Percentiles rank a stretch among this genome's conserved stretches.
phyloP scores from a whole-genome alignment of 2,113 vertebrate genomes.

The Oncorhynchus mykiss region DNA sequence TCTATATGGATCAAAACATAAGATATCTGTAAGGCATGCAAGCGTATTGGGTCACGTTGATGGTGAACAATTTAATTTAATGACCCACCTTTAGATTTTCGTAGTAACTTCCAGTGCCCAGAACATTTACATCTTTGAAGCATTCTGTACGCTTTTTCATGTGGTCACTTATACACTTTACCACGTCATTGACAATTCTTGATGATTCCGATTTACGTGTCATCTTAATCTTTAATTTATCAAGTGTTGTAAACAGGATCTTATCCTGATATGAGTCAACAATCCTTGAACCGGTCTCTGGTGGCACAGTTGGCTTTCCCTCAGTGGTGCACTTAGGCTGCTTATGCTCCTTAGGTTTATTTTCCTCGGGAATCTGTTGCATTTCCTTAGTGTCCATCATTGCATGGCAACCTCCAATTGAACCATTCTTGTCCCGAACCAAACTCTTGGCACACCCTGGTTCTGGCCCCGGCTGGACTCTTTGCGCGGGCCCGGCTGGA shows the following conservation, averaged over 20 bases:
- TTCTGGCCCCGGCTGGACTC: too few species aligned
- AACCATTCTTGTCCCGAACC: too few species aligned
- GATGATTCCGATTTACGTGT: neutral
- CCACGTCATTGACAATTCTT: constrained; percentile 38
- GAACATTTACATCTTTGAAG: constrained; percentile 30
- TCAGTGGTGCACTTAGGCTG: neutral
- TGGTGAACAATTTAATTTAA: neutral
- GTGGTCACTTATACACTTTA: constrained; percentile 9
- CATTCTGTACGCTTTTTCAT: constrained; percentile 13
- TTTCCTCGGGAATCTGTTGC: too few species aligned
- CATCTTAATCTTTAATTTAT: constrained; percentile 50
- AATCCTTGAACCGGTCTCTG: too few species aligned
- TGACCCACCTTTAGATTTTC: constrained; percentile 68
- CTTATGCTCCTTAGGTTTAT: too few species aligned
- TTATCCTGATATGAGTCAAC: neutral
- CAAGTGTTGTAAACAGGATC: constrained; percentile 39
- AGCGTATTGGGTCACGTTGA: too few species aligned
- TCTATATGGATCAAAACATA: constrained; percentile 46
- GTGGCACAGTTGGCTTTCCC: neutral
- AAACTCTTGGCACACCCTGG: too few species aligned
- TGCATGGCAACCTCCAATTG: too few species aligned
- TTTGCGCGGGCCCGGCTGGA: too few species aligned
- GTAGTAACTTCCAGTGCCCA: constrained; percentile 71
- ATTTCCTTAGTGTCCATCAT: too few species aligned
- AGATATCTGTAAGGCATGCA: neutral